Evolutionary conservation across 2,888 invertebrate species (phyloP), one percentile per base, ranked within the genome.

Genomic region (Dolichopus griseipennis): DNA sequence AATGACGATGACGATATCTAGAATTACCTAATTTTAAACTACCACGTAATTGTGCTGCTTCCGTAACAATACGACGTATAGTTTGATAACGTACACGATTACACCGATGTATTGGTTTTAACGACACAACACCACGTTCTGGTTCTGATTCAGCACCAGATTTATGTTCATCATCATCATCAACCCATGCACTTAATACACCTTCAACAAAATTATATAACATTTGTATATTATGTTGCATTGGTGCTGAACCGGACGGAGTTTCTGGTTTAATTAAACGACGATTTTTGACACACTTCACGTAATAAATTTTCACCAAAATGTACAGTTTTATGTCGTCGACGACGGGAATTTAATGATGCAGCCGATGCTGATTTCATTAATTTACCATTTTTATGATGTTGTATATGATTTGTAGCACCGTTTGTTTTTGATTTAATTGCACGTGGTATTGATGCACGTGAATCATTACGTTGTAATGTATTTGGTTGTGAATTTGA

Each of bases 121-220:
- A 72, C 3, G 78, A 78, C 69, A 78, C 75, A 37, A 82, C 80
- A 70, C 89, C 86, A 76, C 88, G 88, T 75, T 90, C 89, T 69
- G 88, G 88, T 75, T 90, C 90, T 68, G 88, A 89, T 76, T 89
- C 88, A 77, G 89, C 89, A 37, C 89, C 89, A 37, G 89, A 88
- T 74, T 89, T 88, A 65, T 89, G 84, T 69, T 80, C 81, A 66
- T 81, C 81, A 61, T 81, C 81, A 10, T 89, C 89, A 69, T 89
- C 89, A 33, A 90, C 89, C 90, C 91, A 90, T 66, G 90, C 89
- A 78, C 90, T 90, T 71, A 91, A 80, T 67, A 91, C 91, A 73
- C 88, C 87, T 79, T 91, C 91, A 73, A 91, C 90, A 77, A 91
- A 91, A 81, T 90, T 90, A 81, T 91, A 91, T 75, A 91, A 83